Percentiles rank a stretch among this genome's conserved stretches.
Conservation (phyloP, 2,797 vertebrate genomes). For the Hybognathus amarus region DNA sequence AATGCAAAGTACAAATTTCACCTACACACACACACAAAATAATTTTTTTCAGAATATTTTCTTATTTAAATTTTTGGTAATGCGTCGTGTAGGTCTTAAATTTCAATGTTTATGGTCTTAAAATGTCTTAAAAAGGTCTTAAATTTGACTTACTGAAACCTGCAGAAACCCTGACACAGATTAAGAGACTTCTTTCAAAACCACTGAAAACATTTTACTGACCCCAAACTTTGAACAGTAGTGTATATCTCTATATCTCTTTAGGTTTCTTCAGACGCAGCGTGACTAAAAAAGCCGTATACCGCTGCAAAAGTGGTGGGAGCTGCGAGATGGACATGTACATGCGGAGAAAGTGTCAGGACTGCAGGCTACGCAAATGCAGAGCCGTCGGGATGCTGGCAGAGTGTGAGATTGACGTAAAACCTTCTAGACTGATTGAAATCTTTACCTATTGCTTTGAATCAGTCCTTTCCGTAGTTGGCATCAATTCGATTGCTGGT, state of each 20-base stretch:
- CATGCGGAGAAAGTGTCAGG: conserved; percentile 95
- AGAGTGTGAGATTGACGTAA: conserved; percentile 82
- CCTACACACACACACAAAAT: too few species aligned
- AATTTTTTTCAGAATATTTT: too few species aligned
- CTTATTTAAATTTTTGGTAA: too few species aligned
- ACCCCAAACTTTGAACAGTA: not conserved
- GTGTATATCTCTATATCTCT: not conserved
- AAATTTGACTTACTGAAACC: too few species aligned
- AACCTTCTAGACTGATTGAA: conserved; percentile 14
- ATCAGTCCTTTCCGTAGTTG: not conserved
- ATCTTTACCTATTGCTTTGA: not conserved
- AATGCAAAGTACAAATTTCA: too few species aligned
- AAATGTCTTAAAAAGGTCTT: too few species aligned
- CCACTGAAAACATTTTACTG: too few species aligned
- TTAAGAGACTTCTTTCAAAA: too few species aligned
- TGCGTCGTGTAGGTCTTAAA: too few species aligned
- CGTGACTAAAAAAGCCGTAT: conserved; percentile 92
- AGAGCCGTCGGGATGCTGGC: conserved; percentile 94
- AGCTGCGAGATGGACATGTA: conserved; percentile 98
- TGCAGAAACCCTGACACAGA: too few species aligned
- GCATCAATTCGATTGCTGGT: not conserved
- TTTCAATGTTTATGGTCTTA: too few species aligned
- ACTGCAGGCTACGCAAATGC: conserved; percentile 92
- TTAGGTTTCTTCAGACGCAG: conserved; percentile 91
- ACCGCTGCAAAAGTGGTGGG: conserved; percentile 91